Percentiles rank a stretch among this genome's conserved stretches.
These are phyloP conservation scores for Phoxinus phoxinus DNA, from an alignment of 2,113 vertebrate genomes.

Conservation along the genomic window DNA sequence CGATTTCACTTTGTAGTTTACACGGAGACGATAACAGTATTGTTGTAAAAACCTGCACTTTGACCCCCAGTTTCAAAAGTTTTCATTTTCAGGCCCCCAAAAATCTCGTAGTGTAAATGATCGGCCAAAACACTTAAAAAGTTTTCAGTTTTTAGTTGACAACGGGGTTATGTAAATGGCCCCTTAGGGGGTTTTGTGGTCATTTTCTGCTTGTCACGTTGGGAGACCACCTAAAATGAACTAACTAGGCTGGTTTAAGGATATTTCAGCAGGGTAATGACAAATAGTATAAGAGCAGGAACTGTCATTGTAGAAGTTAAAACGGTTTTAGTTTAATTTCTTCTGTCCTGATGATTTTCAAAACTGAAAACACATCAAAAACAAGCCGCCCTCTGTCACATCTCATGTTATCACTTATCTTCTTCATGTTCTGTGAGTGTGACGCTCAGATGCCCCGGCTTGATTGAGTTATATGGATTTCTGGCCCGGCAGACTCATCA, in stretches of 20 bases:
- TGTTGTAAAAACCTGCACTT: too few relatives aligned
- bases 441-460: not conserved
- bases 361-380: not conserved
- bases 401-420: not conserved
- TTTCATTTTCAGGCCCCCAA: too few relatives aligned
- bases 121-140: too few relatives aligned
- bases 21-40: too few relatives aligned
- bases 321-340: not conserved
- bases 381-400: not conserved
- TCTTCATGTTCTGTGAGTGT: not conserved
- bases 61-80: too few relatives aligned
- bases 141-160: too few relatives aligned
- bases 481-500: slow-evolving; percentile 40
- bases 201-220: not conserved
- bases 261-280: not conserved
- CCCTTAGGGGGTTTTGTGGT: not conserved
- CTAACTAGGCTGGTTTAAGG: not conserved
- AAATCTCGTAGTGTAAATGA: too few relatives aligned
- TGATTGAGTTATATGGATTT: slow-evolving; percentile 30
- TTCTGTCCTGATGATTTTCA: not conserved
- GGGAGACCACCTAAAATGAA: not conserved
- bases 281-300: not conserved
- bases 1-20: too few relatives aligned
- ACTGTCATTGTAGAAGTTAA: not conserved
- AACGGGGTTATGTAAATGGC: too few relatives aligned